Evolutionary conservation across 2,797 vertebrate species (phyloP).

Genomic region (Arctocebus calabarensis): DNA sequence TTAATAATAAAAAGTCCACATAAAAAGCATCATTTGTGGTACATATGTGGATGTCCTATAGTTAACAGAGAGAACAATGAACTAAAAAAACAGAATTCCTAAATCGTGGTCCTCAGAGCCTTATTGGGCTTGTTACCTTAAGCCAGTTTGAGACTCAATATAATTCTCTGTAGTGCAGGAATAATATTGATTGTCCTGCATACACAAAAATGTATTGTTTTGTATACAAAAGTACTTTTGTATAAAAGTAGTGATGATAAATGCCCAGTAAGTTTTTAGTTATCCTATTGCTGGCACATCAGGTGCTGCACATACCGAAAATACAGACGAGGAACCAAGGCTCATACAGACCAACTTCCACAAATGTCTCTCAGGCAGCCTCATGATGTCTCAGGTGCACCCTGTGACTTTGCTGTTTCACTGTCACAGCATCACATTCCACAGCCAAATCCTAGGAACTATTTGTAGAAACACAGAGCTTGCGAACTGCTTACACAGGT

Average conservation of each 20-base stretch:
- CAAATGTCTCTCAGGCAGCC: not conserved
- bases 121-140: not conserved
- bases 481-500: not conserved
- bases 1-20: slow-evolving; percentile 17
- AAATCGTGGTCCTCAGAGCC: not conserved
- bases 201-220: not conserved
- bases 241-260: not conserved
- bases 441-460: not conserved
- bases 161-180: not conserved
- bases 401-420: not conserved
- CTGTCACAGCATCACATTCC: not conserved
- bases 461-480: not conserved
- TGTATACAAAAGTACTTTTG: not conserved
- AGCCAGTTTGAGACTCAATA: not conserved
- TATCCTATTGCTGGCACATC: not conserved
- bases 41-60: not conserved
- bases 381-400: rapidly evolving
- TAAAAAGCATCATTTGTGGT: not conserved
- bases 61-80: not conserved
- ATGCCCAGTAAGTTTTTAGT: not conserved
- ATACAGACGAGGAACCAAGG: not conserved
- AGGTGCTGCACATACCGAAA: not conserved
- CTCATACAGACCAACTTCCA: not conserved
- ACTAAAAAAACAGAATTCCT: slow-evolving; percentile 2
- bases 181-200: not conserved